Evolutionary conservation across 2,888 invertebrate species (phyloP), one percentile per base, ranked within the genome.

Genomic region (Lissonota sp.): DNA sequence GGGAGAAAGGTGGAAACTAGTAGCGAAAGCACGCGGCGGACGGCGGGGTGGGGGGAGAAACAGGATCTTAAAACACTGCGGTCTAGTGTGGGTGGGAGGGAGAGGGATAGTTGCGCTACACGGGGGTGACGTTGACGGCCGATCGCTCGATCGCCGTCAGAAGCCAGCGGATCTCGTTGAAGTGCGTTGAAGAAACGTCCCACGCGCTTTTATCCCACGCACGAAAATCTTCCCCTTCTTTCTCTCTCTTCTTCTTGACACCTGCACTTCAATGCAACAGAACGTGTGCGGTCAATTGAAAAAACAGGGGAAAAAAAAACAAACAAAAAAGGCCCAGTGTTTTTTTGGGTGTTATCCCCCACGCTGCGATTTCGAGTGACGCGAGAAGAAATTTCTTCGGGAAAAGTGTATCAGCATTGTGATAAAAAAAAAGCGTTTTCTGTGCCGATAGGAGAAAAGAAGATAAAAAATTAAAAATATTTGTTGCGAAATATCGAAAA

Each of bases 101-200:
- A 26, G 26, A 26, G 26, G 26, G 26, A n/a, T n/a, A 3, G 26
- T 26, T 26, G 26, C 26, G 26, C 3, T 26, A 3, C 26, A 26
- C 26, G 26, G 26, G 26, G 3, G 26, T 26, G 26, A 26, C 26
- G 26, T 26, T 3, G 26, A 26, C 26, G 26, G 26, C 26, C 26
- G 26, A 26, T 26, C 26, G 26, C 26, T 26, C 26, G 26, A 26
- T 26, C 26, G 26, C 57, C 42, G 74, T 70, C 75, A 80, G 75
- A 75, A 64, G 64, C 75, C 58, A 80, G 74, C 57, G 74, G 40
- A 70, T 74, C 70, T 70, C 74, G 57, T 70, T 70, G 57, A 42
- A 16, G 79, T 64, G 64, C 74, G 57, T 70, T 70, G 57, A 42
- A 16, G 79, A 44, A 16, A 70, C 57, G 64, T 44, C 14, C 40